These are phyloP conservation scores for Thinocorus orbignyianus DNA, from an alignment of 2,113 vertebrate genomes.

Conservation along the genomic window DNA sequence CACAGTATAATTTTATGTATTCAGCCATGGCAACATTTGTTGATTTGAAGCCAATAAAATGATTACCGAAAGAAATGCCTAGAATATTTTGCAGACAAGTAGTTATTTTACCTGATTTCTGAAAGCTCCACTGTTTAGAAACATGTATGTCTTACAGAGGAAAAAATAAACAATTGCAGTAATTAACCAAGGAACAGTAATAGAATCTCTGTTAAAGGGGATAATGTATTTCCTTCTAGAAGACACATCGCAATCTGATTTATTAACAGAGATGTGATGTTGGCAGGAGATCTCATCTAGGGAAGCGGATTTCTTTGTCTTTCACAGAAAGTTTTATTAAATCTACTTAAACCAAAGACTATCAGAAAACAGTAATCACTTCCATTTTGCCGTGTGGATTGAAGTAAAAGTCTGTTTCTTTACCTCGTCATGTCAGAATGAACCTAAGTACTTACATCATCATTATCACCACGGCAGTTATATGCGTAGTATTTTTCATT, in stretches of 20 bases:
- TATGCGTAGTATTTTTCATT: background rate
- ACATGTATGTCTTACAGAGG: background rate
- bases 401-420: background rate
- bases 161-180: background rate
- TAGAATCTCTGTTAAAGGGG: background rate
- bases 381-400: background rate
- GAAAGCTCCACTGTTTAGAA: background rate
- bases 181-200: slow-evolving; percentile 19
- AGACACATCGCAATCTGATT: background rate
- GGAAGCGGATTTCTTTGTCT: background rate
- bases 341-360: background rate
- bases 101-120: background rate
- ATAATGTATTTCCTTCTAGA: background rate
- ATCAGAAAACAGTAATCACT: background rate
- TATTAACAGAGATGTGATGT: background rate
- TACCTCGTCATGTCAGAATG: background rate
- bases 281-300: background rate
- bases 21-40: background rate
- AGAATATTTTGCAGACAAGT: background rate
- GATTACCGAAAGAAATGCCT: background rate
- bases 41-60: background rate
- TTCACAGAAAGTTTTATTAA: background rate
- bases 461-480: background rate
- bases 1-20: background rate
- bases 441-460: background rate